Base-by-base conservation (phyloP, 1,140 invertebrate genomes). In the Chrysopa pallens region DNA sequence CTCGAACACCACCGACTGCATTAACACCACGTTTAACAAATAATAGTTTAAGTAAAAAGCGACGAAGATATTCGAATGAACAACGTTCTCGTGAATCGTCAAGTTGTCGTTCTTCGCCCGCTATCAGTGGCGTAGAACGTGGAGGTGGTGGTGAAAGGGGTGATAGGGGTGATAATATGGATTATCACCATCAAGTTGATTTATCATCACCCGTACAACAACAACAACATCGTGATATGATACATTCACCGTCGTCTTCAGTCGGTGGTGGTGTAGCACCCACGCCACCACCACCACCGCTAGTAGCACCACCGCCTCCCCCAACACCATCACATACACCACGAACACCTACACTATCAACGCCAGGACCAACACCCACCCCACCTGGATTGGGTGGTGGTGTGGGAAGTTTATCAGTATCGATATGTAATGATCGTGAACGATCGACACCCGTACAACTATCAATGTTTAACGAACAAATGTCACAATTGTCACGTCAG, bases 391-490 rank as follows among this genome's bases (percentile, higher is more conserved):
- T 43, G 48, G 40, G 48, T 40, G 43, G 47, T 40, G 44, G 51
- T 50, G 50, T 46, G 52, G 36, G 46, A 40, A 39, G 46, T 44
- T 56, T 60, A 44, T 56, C 43, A 48, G 38, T 61, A 36, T 56
- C 63, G 31, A 46, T 60, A 11, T 57, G 55, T 33, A 48, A 61
- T 9, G 58, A 59, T 31, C 61, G 61, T 23, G 58, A 63, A 9
- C 56, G 52, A 38, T 52, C 57, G 29, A 58, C 62, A 35, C 59
- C 50, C 49, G 57, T 64, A 47, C 59, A 55, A 14, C 59, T 63
- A 31, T 60, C 61, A 28, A 58, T 60, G 49, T 61, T 63, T 45
- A 63, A 63, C 48, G 54, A 62, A 29, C 61, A 64, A 40, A 61
- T 62, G 48, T 56, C 64, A 54, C 63, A 62, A 48, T 56, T 61